A percentile compares a stretch with the other conserved stretches of the same genome.
Evolutionary conservation across 2,113 vertebrate genomes (phyloP).

Genomic region (Ochotona curzoniae): DNA sequence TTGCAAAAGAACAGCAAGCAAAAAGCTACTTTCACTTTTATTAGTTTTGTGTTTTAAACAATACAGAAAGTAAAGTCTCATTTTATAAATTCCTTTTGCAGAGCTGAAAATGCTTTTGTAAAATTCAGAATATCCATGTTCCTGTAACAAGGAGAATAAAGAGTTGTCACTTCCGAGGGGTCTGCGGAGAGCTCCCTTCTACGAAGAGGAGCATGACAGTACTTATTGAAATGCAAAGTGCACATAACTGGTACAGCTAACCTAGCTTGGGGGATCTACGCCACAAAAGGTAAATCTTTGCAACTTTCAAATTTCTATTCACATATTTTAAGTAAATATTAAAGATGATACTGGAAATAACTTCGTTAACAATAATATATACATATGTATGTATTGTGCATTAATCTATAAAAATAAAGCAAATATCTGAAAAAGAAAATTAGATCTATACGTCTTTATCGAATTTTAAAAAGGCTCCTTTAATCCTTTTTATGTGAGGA

Average conservation of each 20-base stretch:
- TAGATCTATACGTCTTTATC: not conserved
- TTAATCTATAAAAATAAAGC: not conserved
- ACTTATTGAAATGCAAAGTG: not conserved
- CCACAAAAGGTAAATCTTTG: not conserved
- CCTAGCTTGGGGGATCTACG: not conserved
- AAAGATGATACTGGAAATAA: not conserved
- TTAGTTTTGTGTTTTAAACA: not conserved
- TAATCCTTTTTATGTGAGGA: not conserved
- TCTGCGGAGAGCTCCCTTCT: not conserved
- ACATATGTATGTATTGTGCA: not conserved
- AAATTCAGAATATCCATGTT: not conserved
- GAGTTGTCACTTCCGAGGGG: not conserved
- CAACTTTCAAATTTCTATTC: not conserved
- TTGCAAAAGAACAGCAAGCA: not conserved
- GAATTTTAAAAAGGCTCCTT: too few species aligned
- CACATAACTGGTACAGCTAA: not conserved
- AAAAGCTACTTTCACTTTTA: constrained; percentile 27
- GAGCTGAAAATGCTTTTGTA: not conserved
- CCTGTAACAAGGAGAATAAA: not conserved
- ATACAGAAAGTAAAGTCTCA: constrained; percentile 7
- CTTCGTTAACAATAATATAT: not conserved
- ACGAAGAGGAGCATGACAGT: not conserved
- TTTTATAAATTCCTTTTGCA: not conserved
- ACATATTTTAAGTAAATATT: not conserved
- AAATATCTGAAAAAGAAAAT: constrained; percentile 11